These are phyloP conservation scores for Onychostruthus taczanowskii DNA, from an alignment of 2,113 vertebrate genomes.

Conservation along the genomic window DNA sequence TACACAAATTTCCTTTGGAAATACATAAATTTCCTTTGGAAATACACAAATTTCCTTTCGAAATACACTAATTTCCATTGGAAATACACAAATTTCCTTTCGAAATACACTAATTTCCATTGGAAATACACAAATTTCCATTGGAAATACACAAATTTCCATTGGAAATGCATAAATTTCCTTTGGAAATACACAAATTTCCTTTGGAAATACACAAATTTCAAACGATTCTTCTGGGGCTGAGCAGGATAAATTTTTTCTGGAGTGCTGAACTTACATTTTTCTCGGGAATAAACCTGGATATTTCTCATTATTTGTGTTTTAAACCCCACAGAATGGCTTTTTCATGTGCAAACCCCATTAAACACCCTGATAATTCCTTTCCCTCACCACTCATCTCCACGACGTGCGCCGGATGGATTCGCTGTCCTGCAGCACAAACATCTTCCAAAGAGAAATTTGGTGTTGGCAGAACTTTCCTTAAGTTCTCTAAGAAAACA, in stretches of 20 bases:
- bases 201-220: background rate
- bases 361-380: background rate
- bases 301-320: background rate
- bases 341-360: background rate
- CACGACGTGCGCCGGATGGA: constrained; percentile 75
- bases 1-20: background rate
- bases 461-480: background rate
- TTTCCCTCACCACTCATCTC: constrained; percentile 77
- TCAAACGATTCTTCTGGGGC: rapidly evolving
- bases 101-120: no score
- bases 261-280: background rate
- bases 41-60: background rate
- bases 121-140: no score
- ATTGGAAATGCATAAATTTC: no score
- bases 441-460: background rate
- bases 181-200: no score
- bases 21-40: background rate
- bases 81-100: background rate
- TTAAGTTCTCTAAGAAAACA: background rate
- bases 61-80: background rate
- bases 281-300: background rate
- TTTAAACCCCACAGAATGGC: background rate
- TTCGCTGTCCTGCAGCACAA: constrained; percentile 23
- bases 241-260: background rate
- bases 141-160: no score